Percentiles rank a stretch among this genome's conserved stretches.
Conservation (phyloP, 2,888 invertebrate genomes). For the Oasisia sp. region DNA sequence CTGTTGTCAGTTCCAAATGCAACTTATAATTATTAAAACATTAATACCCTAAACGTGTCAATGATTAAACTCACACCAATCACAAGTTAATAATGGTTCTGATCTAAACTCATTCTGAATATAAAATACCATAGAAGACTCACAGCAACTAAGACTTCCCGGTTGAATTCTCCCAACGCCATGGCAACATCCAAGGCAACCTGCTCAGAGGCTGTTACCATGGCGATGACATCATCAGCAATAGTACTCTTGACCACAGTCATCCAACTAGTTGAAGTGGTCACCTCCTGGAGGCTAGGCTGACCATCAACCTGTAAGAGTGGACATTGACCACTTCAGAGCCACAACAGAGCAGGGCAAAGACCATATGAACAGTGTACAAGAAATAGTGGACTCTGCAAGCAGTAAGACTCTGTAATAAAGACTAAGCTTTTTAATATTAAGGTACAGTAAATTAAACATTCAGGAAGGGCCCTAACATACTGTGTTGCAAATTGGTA, state of each 20-base stretch:
- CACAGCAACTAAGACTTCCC: slow-evolving; percentile 13
- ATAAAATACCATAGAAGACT: not conserved
- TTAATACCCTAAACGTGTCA: not conserved
- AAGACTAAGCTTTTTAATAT: not conserved
- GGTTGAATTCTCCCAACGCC: slow-evolving; percentile 39
- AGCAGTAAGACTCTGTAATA: not conserved
- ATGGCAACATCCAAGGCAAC: slow-evolving; percentile 50
- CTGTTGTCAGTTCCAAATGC: not conserved
- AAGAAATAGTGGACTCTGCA: not conserved
- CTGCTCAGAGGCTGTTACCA: slow-evolving; percentile 47
- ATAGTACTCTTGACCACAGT: slow-evolving; percentile 45
- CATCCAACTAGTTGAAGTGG: slow-evolving; percentile 36
- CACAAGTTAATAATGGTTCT: not conserved
- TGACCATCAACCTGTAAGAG: slow-evolving; percentile 45
- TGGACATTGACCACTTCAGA: not conserved
- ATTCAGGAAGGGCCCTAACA: not conserved
- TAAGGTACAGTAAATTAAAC: not conserved
- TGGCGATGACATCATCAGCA: slow-evolving; percentile 49
- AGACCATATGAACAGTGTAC: not conserved
- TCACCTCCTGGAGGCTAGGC: slow-evolving; percentile 49
- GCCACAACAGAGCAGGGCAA: not conserved
- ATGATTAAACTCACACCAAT: not conserved
- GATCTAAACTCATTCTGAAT: not conserved
- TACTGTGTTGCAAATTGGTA: not conserved
- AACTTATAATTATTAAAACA: not conserved